A percentile compares a stretch with the other conserved stretches of the same genome.
Evolutionary conservation across 2,113 vertebrate genomes (phyloP).

Genomic region (Ctenodactylus gundi): DNA sequence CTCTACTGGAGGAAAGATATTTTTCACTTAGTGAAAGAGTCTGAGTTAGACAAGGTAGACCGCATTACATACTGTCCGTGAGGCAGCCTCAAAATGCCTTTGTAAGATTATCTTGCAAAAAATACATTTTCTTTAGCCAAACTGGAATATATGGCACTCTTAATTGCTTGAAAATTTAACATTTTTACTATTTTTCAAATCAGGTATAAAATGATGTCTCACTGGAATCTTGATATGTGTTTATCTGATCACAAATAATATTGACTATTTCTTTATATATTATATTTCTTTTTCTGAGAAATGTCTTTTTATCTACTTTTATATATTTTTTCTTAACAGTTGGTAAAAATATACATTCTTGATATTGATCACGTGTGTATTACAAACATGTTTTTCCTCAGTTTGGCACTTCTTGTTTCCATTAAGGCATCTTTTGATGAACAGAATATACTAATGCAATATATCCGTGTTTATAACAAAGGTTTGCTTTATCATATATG

Average conservation of each 20-base stretch:
- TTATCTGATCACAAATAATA: not conserved
- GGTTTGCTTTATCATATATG: not conserved
- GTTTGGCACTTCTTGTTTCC: not conserved
- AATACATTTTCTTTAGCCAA: not conserved
- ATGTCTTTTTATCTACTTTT: conserved; percentile 9
- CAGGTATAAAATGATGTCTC: not conserved
- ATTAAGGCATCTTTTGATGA: not conserved
- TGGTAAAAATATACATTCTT: not conserved
- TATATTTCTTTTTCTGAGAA: not conserved
- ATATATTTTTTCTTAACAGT: not conserved
- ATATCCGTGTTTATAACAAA: not conserved
- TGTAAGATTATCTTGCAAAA: not conserved
- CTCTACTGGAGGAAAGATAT: not conserved
- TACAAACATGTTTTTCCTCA: not conserved
- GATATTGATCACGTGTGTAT: not conserved
- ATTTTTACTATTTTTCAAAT: not conserved
- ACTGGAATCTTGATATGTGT: not conserved
- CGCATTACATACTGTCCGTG: not conserved
- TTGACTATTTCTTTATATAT: not conserved
- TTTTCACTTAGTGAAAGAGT: not conserved
- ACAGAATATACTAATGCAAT: not conserved
- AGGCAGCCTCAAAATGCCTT: not conserved
- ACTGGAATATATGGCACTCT: not conserved
- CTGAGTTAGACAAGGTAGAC: no score
- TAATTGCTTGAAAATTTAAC: not conserved